phyloP scores from a whole-genome alignment of 2,797 vertebrate genomes.

The Emys orbicularis region DNA sequence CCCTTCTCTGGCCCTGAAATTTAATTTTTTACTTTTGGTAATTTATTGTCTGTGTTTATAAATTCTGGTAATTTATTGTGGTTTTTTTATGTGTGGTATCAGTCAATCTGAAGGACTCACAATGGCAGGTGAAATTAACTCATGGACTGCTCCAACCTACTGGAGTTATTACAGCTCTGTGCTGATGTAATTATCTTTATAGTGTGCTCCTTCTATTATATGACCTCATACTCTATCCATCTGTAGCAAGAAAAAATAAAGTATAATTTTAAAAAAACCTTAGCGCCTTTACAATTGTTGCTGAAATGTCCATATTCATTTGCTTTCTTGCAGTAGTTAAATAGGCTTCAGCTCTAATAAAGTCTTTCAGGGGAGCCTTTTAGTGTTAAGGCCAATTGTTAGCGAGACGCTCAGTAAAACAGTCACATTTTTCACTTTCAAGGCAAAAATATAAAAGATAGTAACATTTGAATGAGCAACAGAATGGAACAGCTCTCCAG shows the following conservation, averaged over 20 bases:
- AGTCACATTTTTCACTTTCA: slow-evolving; percentile 40
- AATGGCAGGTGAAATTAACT: slow-evolving; percentile 31
- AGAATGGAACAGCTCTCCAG: not conserved
- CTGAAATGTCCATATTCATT: not conserved
- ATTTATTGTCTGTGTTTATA: not conserved
- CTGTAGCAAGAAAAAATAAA: not conserved
- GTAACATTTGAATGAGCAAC: not conserved
- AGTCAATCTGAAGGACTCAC: not conserved
- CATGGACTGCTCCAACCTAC: not conserved
- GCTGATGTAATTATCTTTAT: not conserved
- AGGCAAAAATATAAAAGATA: slow-evolving; percentile 31
- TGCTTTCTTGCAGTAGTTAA: slow-evolving; percentile 19
- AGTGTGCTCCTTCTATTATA: not conserved
- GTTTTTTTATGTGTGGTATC: not conserved
- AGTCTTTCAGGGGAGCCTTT: not conserved
- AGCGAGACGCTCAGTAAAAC: slow-evolving; percentile 37
- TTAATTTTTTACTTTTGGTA: slow-evolving; percentile 17
- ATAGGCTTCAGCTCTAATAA: not conserved
- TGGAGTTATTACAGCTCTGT: not conserved
- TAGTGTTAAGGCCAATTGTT: slow-evolving; percentile 18
- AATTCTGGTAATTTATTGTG: not conserved
- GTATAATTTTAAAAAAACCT: not conserved
- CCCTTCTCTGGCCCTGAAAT: not conserved
- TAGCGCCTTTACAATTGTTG: not conserved
- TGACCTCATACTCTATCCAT: not conserved